Conservation (phyloP, 2,113 vertebrate genomes). For the Tylochromis polylepis region DNA sequence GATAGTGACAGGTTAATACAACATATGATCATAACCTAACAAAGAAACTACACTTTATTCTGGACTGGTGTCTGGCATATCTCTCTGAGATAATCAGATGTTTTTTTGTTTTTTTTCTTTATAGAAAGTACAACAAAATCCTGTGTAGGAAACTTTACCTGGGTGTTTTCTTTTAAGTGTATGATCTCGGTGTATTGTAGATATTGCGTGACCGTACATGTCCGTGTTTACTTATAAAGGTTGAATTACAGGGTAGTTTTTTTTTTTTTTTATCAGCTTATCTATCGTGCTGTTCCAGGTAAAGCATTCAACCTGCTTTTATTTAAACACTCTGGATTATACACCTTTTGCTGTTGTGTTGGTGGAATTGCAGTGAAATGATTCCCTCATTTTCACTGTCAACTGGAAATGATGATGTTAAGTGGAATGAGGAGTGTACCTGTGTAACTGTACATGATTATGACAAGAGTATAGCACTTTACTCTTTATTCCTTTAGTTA, state of each 20-base stretch:
- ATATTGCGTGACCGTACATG: background rate
- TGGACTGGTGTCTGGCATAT: background rate
- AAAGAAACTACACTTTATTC: background rate
- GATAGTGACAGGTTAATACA: background rate
- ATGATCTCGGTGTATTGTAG: background rate
- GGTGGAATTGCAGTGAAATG: background rate
- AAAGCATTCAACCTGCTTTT: background rate
- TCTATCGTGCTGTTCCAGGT: background rate
- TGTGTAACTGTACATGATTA: background rate
- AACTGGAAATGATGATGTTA: background rate
- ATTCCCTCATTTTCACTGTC: background rate
- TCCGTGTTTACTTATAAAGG: background rate
- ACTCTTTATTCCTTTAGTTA: background rate
- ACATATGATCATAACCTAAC: background rate
- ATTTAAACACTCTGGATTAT: background rate
- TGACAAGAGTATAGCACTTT: background rate
- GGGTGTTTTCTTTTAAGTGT: background rate
- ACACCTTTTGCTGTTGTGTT: background rate
- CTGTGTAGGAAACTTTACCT: background rate
- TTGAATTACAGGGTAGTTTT: background rate
- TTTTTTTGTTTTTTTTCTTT: fast-evolving
- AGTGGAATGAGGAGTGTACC: background rate
- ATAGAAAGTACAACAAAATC: background rate
- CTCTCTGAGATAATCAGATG: background rate
- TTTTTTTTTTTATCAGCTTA: background rate